Evolutionary conservation across 2,113 vertebrate species (phyloP), one percentile per base, ranked within the genome.

Genomic region (Rhizomys pruinosus): DNA sequence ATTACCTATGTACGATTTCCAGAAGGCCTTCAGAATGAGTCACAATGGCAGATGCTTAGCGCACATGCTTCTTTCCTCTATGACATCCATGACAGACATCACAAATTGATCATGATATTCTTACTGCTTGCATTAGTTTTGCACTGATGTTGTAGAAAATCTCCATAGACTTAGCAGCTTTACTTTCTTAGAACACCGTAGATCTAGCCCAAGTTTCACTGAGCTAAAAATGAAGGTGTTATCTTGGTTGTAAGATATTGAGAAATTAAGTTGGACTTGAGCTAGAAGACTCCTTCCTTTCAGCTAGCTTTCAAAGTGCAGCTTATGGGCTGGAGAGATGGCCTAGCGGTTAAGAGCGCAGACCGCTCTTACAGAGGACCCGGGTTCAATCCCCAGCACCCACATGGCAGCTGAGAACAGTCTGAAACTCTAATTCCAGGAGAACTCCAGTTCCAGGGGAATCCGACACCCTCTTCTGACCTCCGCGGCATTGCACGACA

Each of bases 161-260:
- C 44, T 39, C 15, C 4, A 82, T 61, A 85, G 52, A 63, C 4
- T 66, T 34, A 69, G 11, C 8, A n/a, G 16, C 6, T 82, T 87
- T 47, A 68, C 66, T 73, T 90, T 52, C 29, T 88, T 68, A 63
- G 0, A 57, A 32, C 64, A 87, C 57, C 88, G 11, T 42, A 87
- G 61, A 47, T 79, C 34, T 42, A 85, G 84, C 27, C 44, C 29
- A 37, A 32, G 27, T 87, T 63, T 90, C 39, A 32, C 0, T 55
- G n/a, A 90, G 32, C 32, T 85, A 42, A 94, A 81, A 89, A 63
- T 91, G 23, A 92, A 78, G 61, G 27, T 85, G 20, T 86, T n/a
- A 20, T n/a, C n/a, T 7, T 80, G 7, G 22, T 16, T 59, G 11
- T 23, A 80, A 80, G 76, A 80, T 1, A 25, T 19, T 61, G 78